A percentile compares a stretch with the other conserved stretches of the same genome.
Evolutionary conservation across 2,888 invertebrate species (phyloP).

Genomic region (Andrena hattorfiana): DNA sequence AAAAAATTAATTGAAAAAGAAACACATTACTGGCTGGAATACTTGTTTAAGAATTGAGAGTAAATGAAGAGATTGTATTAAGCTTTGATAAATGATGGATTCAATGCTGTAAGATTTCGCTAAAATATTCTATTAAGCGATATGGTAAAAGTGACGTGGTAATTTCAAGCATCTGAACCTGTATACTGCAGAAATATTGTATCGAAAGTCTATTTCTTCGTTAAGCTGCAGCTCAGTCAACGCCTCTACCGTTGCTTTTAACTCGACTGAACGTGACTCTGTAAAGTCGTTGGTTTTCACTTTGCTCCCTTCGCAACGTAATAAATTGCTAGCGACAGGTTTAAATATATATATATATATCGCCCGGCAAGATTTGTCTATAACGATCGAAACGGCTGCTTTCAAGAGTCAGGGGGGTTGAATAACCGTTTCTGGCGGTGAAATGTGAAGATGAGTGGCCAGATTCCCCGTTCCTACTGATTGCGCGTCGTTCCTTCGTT

Average conservation of each 20-base stretch:
- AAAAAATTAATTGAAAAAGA: background rate
- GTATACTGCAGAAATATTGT: background rate
- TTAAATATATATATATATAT: slow-evolving; percentile 30
- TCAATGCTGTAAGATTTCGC: background rate
- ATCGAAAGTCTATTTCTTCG: background rate
- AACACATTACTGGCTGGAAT: background rate
- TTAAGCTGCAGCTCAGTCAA: background rate
- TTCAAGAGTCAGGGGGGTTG: slow-evolving; percentile 32
- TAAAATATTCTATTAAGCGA: too few species aligned
- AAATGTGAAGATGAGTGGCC: slow-evolving; percentile 56
- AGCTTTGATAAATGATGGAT: too few species aligned
- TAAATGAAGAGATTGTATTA: too few species aligned
- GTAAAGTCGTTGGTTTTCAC: background rate
- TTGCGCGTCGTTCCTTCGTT: slow-evolving; percentile 34
- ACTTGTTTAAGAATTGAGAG: background rate
- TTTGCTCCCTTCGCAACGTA: background rate
- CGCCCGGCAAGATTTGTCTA: slow-evolving; percentile 17
- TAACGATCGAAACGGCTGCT: slow-evolving; percentile 35
- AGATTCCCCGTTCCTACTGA: slow-evolving; percentile 31
- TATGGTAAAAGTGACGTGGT: too few species aligned
- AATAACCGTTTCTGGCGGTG: slow-evolving; percentile 45
- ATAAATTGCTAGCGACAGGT: slow-evolving; percentile 17
- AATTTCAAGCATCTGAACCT: background rate
- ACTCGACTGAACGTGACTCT: background rate
- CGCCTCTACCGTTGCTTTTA: background rate